Base-by-base conservation (phyloP, 2,113 vertebrate species). In the Caloenas nicobarica region DNA sequence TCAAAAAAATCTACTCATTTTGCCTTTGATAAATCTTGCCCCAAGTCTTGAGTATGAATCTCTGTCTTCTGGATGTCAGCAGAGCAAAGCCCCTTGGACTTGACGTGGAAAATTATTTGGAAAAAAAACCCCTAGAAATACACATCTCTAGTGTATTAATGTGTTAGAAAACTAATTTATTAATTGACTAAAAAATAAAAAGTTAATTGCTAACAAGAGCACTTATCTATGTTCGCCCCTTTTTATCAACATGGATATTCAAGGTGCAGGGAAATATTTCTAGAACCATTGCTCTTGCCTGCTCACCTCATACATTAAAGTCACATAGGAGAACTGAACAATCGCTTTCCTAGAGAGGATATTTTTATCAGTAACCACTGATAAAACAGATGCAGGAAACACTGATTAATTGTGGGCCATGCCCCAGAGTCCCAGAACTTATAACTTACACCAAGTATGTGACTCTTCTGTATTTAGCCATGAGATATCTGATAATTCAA, bases 401-500 rank as follows among this genome's bases (percentile, higher is more conserved):
- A 10, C 48, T 42, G 76, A 64, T 38, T 10, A 54, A 78, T 9
- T 40, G 38, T 58, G 58, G 58, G 82, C 42, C 33, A 11, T 70
- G 34, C 24, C 58, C 44, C 50, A 50, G 60, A 46, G 28, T 15
- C 36, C 40, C 66, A 50, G 46, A 22, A 53, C 28, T 53, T 82
- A 28, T 29, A 69, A 70, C 66, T 36, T 76, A 13, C 57, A 42
- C 19, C 13, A 42, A 23, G 5, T 7, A 24, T 42, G 13, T 61
- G 34, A 34, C 42, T 61, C 24, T 60, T 25, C 64, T 34, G 29
- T 34, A 25, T 62, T 65, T n/a, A 66, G 58, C 16, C 61, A 28
- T 15, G 22, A 73, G n/a, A 14, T 56, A 26, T 2, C 18, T 44
- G 58, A 8, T 68, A 50, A 78, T 26, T 29, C 0, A 0, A 77